These are phyloP conservation scores for Drepana falcataria DNA, from an alignment of 2,888 invertebrate species.

Conservation along the genomic window DNA sequence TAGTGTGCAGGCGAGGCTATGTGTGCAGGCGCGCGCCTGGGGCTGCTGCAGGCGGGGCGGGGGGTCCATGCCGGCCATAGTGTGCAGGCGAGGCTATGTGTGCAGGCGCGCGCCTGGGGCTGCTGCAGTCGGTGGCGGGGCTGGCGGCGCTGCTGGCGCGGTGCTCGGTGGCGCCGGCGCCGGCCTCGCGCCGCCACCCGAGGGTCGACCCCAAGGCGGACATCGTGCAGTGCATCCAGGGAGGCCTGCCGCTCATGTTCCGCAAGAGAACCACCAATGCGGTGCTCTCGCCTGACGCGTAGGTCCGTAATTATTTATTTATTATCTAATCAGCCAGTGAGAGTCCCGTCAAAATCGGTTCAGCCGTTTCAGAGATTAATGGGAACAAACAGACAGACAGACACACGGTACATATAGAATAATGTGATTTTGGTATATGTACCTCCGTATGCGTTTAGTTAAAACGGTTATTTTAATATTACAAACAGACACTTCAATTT, in stretches of 20 bases:
- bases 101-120: constrained; percentile 51
- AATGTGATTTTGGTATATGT: no score
- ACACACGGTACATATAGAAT: no score
- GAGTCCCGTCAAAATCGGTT: no score
- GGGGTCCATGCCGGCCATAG: constrained; percentile 7
- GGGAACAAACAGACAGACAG: no score
- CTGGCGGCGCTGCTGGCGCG: constrained; percentile 50
- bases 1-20: not conserved
- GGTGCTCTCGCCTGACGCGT: not conserved
- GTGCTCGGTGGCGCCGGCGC: constrained; percentile 42
- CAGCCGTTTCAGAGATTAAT: no score
- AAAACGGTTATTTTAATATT: no score
- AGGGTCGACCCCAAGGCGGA: constrained; percentile 36
- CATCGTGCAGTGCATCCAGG: constrained; percentile 40
- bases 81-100: not conserved
- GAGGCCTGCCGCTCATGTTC: constrained; percentile 47
- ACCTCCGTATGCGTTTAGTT: no score
- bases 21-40: constrained; percentile 46
- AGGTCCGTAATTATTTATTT: no score
- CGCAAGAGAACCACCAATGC: constrained; percentile 11
- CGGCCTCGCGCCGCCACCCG: constrained; percentile 27
- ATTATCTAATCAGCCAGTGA: no score
- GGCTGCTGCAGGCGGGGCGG: constrained; percentile 57
- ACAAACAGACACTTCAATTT: no score
- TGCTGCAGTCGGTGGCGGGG: constrained; percentile 61